Conservation (phyloP, 2,888 invertebrate species). For the Autographa gamma region DNA sequence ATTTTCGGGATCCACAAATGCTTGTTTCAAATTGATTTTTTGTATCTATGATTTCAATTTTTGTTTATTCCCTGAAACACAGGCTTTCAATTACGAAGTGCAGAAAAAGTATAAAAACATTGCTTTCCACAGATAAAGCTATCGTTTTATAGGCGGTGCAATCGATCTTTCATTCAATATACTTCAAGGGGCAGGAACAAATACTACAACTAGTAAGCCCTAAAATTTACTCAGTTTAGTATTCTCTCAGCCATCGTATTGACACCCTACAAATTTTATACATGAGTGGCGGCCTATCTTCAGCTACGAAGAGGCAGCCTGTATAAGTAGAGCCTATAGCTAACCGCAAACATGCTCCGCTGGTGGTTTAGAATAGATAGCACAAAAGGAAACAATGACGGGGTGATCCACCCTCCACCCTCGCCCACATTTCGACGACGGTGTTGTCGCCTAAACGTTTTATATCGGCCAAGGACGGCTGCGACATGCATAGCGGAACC, state of each 20-base stretch:
- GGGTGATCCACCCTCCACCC: slow-evolving; percentile 72
- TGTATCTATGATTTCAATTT: too few relatives aligned
- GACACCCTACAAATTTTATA: slow-evolving; percentile 21
- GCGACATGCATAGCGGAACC: slow-evolving; percentile 66
- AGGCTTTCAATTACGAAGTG: too few relatives aligned
- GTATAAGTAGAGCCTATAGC: slow-evolving; percentile 49
- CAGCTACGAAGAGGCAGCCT: slow-evolving; percentile 40
- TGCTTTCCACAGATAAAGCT: too few relatives aligned
- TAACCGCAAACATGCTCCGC: slow-evolving; percentile 62
- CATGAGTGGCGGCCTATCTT: slow-evolving; percentile 37
- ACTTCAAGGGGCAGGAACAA: not conserved
- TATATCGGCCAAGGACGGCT: slow-evolving; percentile 83
- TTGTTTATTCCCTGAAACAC: too few relatives aligned
- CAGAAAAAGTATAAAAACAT: too few relatives aligned
- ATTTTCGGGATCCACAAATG: too few relatives aligned
- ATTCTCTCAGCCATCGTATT: slow-evolving; percentile 8
- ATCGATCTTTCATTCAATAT: not conserved
- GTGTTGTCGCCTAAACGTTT: slow-evolving; percentile 78
- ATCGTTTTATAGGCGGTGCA: not conserved
- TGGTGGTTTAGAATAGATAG: slow-evolving; percentile 64
- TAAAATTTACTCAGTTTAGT: slow-evolving; percentile 21
- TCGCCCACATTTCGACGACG: slow-evolving; percentile 63
- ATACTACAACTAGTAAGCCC: not conserved
- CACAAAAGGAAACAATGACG: slow-evolving; percentile 78
- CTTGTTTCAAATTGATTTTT: too few relatives aligned